phyloP scores from a whole-genome alignment of 2,888 invertebrate genomes.

The Drosophila pegasa region DNA sequence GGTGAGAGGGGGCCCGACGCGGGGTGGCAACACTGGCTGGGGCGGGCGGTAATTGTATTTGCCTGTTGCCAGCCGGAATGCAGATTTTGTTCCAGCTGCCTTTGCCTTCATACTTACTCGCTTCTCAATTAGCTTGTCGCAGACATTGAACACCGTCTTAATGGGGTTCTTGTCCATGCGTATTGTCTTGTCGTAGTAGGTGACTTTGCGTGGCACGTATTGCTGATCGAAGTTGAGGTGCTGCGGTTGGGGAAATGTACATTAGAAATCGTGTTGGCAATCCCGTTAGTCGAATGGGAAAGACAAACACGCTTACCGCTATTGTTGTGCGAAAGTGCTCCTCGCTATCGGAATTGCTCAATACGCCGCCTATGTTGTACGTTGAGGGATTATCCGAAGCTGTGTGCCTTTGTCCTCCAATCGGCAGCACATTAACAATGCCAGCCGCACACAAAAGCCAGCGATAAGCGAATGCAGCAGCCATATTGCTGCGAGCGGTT shows the following conservation, averaged over 20 bases:
- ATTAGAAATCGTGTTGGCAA: conserved; percentile 25
- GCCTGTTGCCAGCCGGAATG: conserved; percentile 5
- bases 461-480: conserved; percentile 55
- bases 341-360: conserved; percentile 93
- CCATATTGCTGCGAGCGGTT: conserved; percentile 55
- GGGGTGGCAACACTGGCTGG: conserved; percentile 17
- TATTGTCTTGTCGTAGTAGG: conserved; percentile 94
- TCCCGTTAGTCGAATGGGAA: conserved; percentile 44
- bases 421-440: conserved; percentile 55
- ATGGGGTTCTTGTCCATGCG: conserved; percentile 98
- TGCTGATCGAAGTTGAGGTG: conserved; percentile 93
- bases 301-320: conserved; percentile 87
- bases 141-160: conserved; percentile 96
- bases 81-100: neutral
- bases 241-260: conserved; percentile 85
- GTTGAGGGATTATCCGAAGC: conserved; percentile 87
- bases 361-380: conserved; percentile 96
- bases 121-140: conserved; percentile 94
- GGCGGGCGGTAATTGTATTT: conserved; percentile 57
- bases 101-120: conserved; percentile 87
- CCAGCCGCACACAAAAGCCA: conserved; percentile 63
- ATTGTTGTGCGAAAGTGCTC: conserved; percentile 93
- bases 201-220: conserved; percentile 93
- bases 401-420: conserved; percentile 71
- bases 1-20: conserved; percentile 13